Evolutionary conservation across 2,888 invertebrate genomes (phyloP).

Genomic region (Nebria brevicollis): DNA sequence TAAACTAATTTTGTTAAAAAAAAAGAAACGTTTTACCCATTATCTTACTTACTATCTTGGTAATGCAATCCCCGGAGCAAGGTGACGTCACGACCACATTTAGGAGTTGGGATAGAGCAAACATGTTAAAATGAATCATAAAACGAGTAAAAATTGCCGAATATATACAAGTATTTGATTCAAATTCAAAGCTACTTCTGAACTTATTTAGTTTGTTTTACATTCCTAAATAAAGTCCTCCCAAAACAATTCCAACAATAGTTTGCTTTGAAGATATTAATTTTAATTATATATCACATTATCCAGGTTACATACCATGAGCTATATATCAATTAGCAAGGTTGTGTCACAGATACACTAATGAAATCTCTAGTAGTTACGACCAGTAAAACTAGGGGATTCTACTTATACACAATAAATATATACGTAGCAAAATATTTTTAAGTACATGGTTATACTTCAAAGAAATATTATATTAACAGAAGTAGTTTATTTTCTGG

Average conservation of each 20-base stretch:
- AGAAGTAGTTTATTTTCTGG: not conserved
- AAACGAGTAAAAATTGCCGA: not conserved
- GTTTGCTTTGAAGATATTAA: not conserved
- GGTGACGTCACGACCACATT: not conserved
- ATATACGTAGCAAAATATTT: too few species aligned
- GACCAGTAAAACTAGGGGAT: not conserved
- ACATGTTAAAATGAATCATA: not conserved
- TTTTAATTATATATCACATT: not conserved
- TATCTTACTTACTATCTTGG: slow-evolving; percentile 1
- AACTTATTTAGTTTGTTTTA: not conserved
- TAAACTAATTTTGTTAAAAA: not conserved
- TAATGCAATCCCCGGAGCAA: slow-evolving; percentile 1
- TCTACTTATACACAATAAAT: not conserved
- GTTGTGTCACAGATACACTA: not conserved
- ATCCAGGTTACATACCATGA: not conserved
- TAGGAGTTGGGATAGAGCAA: slow-evolving; percentile 1
- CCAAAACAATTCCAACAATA: too few species aligned
- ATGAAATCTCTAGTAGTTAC: not conserved
- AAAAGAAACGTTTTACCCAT: not conserved
- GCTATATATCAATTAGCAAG: not conserved
- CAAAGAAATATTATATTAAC: not conserved
- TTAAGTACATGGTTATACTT: not conserved
- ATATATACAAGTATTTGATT: not conserved
- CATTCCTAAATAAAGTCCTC: not conserved
- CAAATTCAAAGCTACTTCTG: not conserved